Evolutionary conservation across 2,888 invertebrate species (phyloP), one percentile per base, ranked within the genome.

Genomic region (Oscheius sp.): DNA sequence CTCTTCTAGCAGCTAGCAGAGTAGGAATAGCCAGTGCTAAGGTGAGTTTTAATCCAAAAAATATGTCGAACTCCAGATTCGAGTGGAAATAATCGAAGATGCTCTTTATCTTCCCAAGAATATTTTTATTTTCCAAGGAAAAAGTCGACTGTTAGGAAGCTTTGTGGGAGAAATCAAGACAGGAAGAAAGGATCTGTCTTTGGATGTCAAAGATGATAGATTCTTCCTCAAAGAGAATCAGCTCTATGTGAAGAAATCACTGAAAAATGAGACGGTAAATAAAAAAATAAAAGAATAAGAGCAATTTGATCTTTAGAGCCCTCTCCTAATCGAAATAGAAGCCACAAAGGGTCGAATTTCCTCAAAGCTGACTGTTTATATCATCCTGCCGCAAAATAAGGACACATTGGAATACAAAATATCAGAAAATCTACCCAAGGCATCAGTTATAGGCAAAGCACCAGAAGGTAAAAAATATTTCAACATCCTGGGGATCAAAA

Each of bases 401-500:
- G 14, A 5, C 12, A 14, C 5, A 1, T 2, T 38, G 8, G 33
- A 41, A 6, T 44, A 68, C 24, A 63, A 47, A 17, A 54, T 68
- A 14, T 33, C 67, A 22, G 71, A 71, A 30, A 71, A 71, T 41
- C 41, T 59, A n/a, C 61, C 49, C n/a, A 47, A 33, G n/a, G 71
- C 59, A 28, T 59, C 50, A 14, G 51, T 68, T 2, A 59, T 71
- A 12, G 71, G 68, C 36, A 22, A 38, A 41, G 28, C 33, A 12
- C 28, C 65, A 6, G 22, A 8, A 26, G 44, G 33, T 41, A 30
- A 22, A 36, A n/a, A n/a, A n/a, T n/a, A n/a, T n/a, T n/a, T n/a
- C n/a, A n/a, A n/a, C n/a, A n/a, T n/a, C n/a, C n/a, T n/a, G n/a
- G n/a, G n/a, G n/a, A n/a, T n/a, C n/a, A n/a, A n/a, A n/a, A n/a